Conservation (phyloP, 2,113 vertebrate species). For the Thunnus maccoyii region DNA sequence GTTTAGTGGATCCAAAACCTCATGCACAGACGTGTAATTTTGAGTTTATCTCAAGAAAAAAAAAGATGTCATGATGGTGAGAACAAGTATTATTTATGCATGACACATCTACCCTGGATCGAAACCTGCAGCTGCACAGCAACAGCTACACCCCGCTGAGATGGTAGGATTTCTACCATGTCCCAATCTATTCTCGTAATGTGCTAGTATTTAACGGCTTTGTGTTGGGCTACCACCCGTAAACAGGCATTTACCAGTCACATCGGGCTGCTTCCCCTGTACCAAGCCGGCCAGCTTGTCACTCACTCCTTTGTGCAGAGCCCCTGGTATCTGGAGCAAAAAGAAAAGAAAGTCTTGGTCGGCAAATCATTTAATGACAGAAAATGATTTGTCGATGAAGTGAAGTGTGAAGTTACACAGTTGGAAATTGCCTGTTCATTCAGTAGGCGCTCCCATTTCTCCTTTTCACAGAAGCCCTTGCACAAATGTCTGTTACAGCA, state of each 20-base stretch:
- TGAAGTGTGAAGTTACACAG: not conserved
- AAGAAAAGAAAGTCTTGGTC: not conserved
- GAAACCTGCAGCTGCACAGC: not conserved
- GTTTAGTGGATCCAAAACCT: not conserved
- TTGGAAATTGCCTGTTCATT: not conserved
- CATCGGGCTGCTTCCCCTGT: slow-evolving; percentile 86
- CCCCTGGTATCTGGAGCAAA: slow-evolving; percentile 88
- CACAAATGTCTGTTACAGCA: not conserved
- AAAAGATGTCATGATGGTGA: not conserved
- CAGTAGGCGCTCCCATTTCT: not conserved
- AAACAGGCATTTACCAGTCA: slow-evolving; percentile 81
- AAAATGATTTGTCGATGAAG: not conserved
- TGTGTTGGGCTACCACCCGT: not conserved
- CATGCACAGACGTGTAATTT: not conserved
- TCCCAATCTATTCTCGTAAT: not conserved
- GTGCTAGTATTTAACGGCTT: not conserved
- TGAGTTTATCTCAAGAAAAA: not conserved
- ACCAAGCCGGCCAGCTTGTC: slow-evolving; percentile 89
- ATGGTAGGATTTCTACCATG: not conserved
- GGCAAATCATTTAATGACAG: not conserved
- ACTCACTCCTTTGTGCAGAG: slow-evolving; percentile 94
- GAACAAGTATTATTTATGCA: not conserved
- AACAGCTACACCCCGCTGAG: not conserved
- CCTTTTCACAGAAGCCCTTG: not conserved
- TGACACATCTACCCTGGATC: not conserved